Base-by-base conservation (phyloP, 2,888 invertebrate genomes). In the Lasioglossum pauxillum region DNA sequence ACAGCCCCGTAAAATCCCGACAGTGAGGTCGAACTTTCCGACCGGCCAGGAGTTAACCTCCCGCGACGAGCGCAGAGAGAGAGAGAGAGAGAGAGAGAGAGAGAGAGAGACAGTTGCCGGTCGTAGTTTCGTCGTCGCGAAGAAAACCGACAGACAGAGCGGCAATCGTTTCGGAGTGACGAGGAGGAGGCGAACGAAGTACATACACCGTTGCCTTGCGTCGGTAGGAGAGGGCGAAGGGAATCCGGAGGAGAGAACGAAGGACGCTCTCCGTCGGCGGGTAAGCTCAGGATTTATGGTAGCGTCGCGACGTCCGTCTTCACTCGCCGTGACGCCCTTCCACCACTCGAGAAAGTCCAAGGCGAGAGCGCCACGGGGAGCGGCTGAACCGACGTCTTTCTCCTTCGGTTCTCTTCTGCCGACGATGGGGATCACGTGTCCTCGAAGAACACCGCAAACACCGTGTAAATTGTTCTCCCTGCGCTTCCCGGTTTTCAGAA, bases 231-330 rank as follows among this genome's bases (percentile, higher is more conserved):
- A 12, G 77, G 64, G 31, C 31, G 31, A 82, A 69, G 81, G 82
- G 75, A 73, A 60, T 8, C 57, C 49, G 60, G 67, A 74, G 83
- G 57, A 78, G 49, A 35, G 86, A 89, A 92, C 90, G 86, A 90
- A 92, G 92, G 91, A 93, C 88, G 90, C 91, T 92, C 94, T 92
- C 91, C 93, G 94, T 94, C 92, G 94, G 93, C 91, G 94, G 92
- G 94, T 94, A 95, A 94, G 93, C 94, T 88, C 85, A 89, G 93
- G 94, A 95, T 95, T 95, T 95, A 95, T 95, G 92, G 94, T 90
- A 92, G 94, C 95, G 95, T 94, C 95, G 94, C 95, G 95, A 94
- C 95, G 95, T 95, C 95, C 95, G 95, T 95, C 95, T 95, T 95
- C 95, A 95, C 95, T 95, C 94, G 94, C 93, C 95, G 95, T 95